Evolutionary conservation across 2,113 vertebrate species (phyloP).

Genomic region (Nannospalax galili): DNA sequence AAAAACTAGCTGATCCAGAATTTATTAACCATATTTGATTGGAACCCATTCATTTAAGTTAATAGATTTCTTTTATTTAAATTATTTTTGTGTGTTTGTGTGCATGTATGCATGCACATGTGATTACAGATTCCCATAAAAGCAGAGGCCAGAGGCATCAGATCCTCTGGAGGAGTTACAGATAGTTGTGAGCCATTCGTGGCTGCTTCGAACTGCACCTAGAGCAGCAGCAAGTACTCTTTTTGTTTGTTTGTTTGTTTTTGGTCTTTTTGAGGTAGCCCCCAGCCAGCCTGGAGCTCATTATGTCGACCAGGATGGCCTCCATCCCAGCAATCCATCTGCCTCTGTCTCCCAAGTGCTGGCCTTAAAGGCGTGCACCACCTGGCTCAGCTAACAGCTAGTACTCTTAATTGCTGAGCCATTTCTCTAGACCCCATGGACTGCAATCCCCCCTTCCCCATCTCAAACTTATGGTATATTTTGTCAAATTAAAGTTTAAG

Average conservation of each 20-base stretch:
- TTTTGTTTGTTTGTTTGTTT: neutral
- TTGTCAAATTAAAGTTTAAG: neutral
- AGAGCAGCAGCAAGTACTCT: too few relatives aligned
- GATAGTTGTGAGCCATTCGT: too few relatives aligned
- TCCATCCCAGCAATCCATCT: too few relatives aligned
- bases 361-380: neutral
- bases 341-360: neutral
- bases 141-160: too few relatives aligned
- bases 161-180: too few relatives aligned
- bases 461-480: neutral
- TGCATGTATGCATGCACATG: too few relatives aligned
- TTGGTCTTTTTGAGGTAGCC: neutral
- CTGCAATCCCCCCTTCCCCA: too few relatives aligned
- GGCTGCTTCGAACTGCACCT: too few relatives aligned
- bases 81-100: too few relatives aligned
- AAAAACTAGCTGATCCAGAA: neutral
- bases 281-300: neutral
- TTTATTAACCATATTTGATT: slow-evolving; percentile 11
- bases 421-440: too few relatives aligned
- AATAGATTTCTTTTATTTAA: neutral
- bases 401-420: neutral
- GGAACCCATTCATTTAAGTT: neutral
- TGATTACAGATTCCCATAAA: too few relatives aligned
- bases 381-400: neutral
- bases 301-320: neutral